A percentile compares a stretch with the other conserved stretches of the same genome.
Evolutionary conservation across 2,888 invertebrate genomes (phyloP).

Genomic region (Cordilura impudica): DNA sequence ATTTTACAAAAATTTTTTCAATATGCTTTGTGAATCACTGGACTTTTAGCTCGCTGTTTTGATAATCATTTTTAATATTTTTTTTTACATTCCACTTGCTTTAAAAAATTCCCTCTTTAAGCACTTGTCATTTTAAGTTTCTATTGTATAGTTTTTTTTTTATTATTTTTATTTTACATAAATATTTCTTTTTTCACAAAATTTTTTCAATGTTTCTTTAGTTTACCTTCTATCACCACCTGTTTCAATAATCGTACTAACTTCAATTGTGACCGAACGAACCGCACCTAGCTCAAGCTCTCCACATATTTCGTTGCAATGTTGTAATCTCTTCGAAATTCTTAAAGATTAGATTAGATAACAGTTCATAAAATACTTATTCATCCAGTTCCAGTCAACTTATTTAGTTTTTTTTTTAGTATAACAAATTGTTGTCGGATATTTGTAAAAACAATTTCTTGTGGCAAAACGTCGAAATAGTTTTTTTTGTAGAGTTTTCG

Average conservation of each 20-base stretch:
- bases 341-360: slow-evolving; percentile 65
- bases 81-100: too few relatives aligned
- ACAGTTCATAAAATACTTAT: slow-evolving; percentile 29
- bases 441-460: background rate
- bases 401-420: background rate
- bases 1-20: background rate
- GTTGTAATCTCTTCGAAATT: slow-evolving; percentile 52
- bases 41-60: background rate
- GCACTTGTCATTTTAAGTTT: too few relatives aligned
- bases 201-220: background rate
- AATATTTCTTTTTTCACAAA: background rate
- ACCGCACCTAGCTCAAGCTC: slow-evolving; percentile 62
- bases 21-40: too few relatives aligned
- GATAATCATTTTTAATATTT: too few relatives aligned
- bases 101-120: too few relatives aligned
- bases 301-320: slow-evolving; percentile 5
- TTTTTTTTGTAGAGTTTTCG: background rate
- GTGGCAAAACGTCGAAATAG: background rate
- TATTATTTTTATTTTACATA: background rate
- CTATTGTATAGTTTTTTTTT: too few relatives aligned
- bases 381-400: background rate
- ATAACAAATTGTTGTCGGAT: background rate
- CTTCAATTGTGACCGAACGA: slow-evolving; percentile 49
- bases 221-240: slow-evolving; percentile 71
- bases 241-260: slow-evolving; percentile 71